Base-by-base conservation (phyloP, 64 coral and sea anemone genomes). In the Actinia equina region DNA sequence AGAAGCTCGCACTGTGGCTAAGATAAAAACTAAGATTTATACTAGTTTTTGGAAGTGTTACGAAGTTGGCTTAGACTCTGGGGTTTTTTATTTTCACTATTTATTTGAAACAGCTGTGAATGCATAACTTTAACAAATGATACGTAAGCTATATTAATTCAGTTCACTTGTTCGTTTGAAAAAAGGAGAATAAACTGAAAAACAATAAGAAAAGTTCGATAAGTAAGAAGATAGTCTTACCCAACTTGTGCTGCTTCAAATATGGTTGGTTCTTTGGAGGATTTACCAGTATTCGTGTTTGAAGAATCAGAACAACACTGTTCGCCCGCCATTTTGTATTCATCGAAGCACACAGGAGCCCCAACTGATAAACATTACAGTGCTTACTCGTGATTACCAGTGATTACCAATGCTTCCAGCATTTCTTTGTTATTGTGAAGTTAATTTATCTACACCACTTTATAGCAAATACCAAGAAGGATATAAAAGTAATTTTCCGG, bases 211-310 rank as follows among this genome's bases (percentile, higher is more conserved):
- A n/a, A 82, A 52, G 17, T 17, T 17, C 5, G 18, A 44, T 4
- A 4, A 0, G 18, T 82, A 74, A 74, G 6, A 30, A 6, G 26
- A 74, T 41, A 18, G 52, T 71, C n/a, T 89, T 86, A 98, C 96
- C 96, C 96, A 27, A 86, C 46, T 87, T 94, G 87, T 53, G 87
- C 70, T 82, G 96, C 96, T n/a, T 92, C 89, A 81, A 92, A 98
- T 25, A 98, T 98, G 54, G 94, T n/a, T 59, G 92, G 27, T 83
- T 92, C 87, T 81, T 92, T 86, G 23, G 85, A 76, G 26, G 87
- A 25, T 41, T 88, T 0, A 37, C 30, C 1, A 37, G 30, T 83
- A 54, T 19, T 87, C 25, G 27, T 51, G 77, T 87, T 37, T 0
- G n/a, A 26, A 81, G 78, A 81, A 81, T 52, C 49, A 9, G 78